Conservation (phyloP, 1,140 invertebrate genomes). For the Drosophila trapezifrons region DNA sequence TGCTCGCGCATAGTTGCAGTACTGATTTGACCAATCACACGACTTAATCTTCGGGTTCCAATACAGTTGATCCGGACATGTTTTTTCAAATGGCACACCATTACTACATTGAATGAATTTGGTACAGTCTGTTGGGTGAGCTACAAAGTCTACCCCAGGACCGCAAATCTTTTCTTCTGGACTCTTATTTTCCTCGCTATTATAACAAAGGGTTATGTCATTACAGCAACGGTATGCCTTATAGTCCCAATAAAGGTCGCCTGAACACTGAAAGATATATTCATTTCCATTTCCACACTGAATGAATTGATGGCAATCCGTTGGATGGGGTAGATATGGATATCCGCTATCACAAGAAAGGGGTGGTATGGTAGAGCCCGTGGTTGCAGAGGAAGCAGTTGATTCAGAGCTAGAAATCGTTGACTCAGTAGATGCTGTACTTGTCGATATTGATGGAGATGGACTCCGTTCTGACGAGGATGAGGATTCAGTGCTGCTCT, state of each 20-base stretch:
- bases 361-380: constrained; percentile 5
- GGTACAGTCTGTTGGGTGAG: constrained; percentile 33
- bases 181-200: background rate
- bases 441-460: constrained; percentile 1
- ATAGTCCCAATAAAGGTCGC: constrained; percentile 34
- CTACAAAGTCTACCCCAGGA: constrained; percentile 12
- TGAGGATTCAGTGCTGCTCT: background rate
- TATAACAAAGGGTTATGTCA: constrained; percentile 18
- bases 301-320: constrained; percentile 46
- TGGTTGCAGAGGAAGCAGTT: constrained; percentile 5
- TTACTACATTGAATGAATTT: constrained; percentile 40
- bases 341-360: constrained; percentile 21
- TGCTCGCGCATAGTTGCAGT: constrained; percentile 1
- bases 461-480: background rate
- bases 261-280: constrained; percentile 7
- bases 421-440: background rate
- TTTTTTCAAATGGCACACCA: constrained; percentile 18
- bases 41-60: constrained; percentile 14
- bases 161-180: constrained; percentile 20
- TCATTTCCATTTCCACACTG: constrained; percentile 42
- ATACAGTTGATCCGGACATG: constrained; percentile 29
- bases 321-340: constrained; percentile 38
- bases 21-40: constrained; percentile 36
- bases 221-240: constrained; percentile 4
- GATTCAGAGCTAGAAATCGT: constrained; percentile 1